Percentiles rank a stretch among this genome's conserved stretches.
Conservation (phyloP, 1,140 invertebrate species). For the Pseudoatta argentina region DNA sequence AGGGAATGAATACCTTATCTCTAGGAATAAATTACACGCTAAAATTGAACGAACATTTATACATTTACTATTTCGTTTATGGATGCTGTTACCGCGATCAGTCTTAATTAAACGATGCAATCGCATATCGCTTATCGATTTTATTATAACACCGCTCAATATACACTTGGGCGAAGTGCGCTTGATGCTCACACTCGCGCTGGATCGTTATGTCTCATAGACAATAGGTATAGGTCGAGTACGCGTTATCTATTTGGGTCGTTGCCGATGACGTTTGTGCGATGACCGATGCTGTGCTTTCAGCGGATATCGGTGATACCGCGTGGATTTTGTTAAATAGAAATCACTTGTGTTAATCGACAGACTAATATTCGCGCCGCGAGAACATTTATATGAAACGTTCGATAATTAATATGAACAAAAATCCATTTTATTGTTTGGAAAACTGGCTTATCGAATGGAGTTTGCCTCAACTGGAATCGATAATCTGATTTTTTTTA, state of each 20-base stretch:
- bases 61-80: conserved; percentile 37
- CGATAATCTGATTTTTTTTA: not conserved
- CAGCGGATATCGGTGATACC: conserved; percentile 18
- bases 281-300: conserved; percentile 45
- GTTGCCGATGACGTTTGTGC: conserved; percentile 52
- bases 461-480: not conserved
- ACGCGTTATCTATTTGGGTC: conserved; percentile 68
- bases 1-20: conserved; percentile 43
- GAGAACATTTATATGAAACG: conserved; percentile 9
- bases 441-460: not conserved
- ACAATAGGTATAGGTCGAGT: conserved; percentile 65
- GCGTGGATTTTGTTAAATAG: conserved; percentile 38
- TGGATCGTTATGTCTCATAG: conserved; percentile 68
- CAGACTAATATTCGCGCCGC: not conserved
- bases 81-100: not conserved
- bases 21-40: conserved; percentile 13
- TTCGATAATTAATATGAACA: conserved; percentile 41
- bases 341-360: conserved; percentile 8
- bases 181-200: conserved; percentile 67
- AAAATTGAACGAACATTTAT: conserved; percentile 15
- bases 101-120: conserved; percentile 67
- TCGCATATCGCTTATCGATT: conserved; percentile 59
- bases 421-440: not conserved
- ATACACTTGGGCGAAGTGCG: conserved; percentile 43
- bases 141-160: conserved; percentile 45